phyloP scores from a whole-genome alignment of 2,797 vertebrate genomes.

The Scomberomorus guttatus region DNA sequence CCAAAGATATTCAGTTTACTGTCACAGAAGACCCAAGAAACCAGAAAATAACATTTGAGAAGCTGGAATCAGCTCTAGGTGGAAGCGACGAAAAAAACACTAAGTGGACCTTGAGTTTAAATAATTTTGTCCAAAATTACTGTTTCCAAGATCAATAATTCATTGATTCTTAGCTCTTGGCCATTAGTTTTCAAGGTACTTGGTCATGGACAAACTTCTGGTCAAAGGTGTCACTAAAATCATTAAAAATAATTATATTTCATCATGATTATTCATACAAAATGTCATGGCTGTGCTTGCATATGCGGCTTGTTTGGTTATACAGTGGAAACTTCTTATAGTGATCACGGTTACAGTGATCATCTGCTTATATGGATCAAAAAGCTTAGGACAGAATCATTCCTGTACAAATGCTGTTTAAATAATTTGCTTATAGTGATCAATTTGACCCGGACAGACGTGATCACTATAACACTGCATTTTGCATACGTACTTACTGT shows the following conservation, averaged over 20 bases:
- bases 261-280: slow-evolving; percentile 1
- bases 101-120: neutral
- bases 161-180: neutral
- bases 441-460: too few relatives aligned
- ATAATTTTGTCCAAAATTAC: neutral
- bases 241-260: neutral
- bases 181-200: slow-evolving; percentile 2
- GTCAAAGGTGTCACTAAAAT: neutral
- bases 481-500: neutral
- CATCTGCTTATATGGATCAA: too few relatives aligned
- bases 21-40: too few relatives aligned
- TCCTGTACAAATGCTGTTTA: too few relatives aligned
- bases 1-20: too few relatives aligned
- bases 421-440: too few relatives aligned
- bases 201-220: neutral
- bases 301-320: neutral
- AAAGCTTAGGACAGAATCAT: too few relatives aligned
- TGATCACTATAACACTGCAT: neutral
- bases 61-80: too few relatives aligned
- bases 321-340: too few relatives aligned
- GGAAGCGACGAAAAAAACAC: too few relatives aligned
- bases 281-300: neutral
- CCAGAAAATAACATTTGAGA: too few relatives aligned
- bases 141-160: neutral
- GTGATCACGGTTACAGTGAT: too few relatives aligned